Evolutionary conservation across 2,797 vertebrate species (phyloP).

Genomic region (Orientallactaga sibirica): DNA sequence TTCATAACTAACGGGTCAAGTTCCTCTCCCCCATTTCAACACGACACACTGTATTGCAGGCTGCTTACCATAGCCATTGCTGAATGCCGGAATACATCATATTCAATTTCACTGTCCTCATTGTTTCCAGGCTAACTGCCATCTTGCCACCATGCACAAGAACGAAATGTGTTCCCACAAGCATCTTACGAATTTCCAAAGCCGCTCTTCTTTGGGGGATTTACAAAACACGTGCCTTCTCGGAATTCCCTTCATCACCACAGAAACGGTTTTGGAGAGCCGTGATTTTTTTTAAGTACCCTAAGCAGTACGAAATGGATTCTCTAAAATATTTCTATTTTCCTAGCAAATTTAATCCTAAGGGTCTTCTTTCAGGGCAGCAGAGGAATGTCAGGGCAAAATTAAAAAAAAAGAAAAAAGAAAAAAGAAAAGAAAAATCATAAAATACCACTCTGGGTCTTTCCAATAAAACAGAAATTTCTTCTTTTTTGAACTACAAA

Average conservation of each 20-base stretch:
- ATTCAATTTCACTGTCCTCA: conserved; percentile 68
- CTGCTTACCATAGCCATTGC: conserved; percentile 73
- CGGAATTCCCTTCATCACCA: conserved; percentile 59
- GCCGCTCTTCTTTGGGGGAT: conserved; percentile 69
- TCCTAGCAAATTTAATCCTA: conserved; percentile 32
- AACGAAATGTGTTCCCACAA: conserved; percentile 53
- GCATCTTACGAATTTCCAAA: conserved; percentile 64
- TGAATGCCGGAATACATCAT: conserved; percentile 38
- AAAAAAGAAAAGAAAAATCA: no score
- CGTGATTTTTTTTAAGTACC: conserved; percentile 23
- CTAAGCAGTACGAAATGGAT: conserved; percentile 43
- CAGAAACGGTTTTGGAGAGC: conserved; percentile 24
- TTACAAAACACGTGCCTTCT: conserved; percentile 60
- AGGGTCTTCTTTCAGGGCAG: background rate
- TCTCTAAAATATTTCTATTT: conserved; percentile 44
- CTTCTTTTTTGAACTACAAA: no score
- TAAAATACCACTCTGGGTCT: no score
- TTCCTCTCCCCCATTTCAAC: conserved; percentile 86
- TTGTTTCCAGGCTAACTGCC: conserved; percentile 72
- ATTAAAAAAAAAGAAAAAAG: no score
- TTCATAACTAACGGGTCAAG: conserved; percentile 87
- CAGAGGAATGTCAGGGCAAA: background rate
- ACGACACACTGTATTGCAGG: conserved; percentile 78
- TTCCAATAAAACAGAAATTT: no score
- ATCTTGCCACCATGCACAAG: conserved; percentile 67